Evolutionary conservation across 2,113 vertebrate species (phyloP).

Genomic region (Vulpes ferrilata): DNA sequence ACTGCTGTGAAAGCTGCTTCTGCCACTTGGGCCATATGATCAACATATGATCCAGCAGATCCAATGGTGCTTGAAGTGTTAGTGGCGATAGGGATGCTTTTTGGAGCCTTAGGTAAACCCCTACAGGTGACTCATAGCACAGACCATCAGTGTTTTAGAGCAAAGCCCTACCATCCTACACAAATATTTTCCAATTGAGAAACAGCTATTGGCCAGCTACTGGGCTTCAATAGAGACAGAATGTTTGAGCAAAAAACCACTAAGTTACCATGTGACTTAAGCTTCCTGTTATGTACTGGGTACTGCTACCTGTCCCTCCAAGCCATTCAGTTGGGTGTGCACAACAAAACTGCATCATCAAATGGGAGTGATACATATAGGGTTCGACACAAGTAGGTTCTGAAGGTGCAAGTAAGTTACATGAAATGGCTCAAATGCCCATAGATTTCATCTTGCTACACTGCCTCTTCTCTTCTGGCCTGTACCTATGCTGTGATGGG

Average conservation of each 20-base stretch:
- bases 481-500: neutral
- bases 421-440: neutral
- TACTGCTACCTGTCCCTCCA: neutral
- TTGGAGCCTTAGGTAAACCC: neutral
- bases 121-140: neutral
- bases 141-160: neutral
- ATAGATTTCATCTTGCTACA: neutral
- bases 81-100: neutral
- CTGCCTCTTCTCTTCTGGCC: neutral
- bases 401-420: neutral
- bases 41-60: neutral
- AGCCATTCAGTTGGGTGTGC: neutral
- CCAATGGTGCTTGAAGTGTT: neutral
- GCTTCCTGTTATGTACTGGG: neutral
- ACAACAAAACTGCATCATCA: neutral
- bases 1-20: neutral
- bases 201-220: neutral
- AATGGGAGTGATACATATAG: neutral
- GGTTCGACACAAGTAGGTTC: neutral
- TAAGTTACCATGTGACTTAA: neutral
- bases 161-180: neutral
- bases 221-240: neutral
- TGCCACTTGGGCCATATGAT: neutral
- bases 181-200: neutral
- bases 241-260: neutral